Percentiles rank a stretch among this genome's conserved stretches.
phyloP scores from a whole-genome alignment of 2,888 invertebrate species.

The Leucophenga montana region DNA sequence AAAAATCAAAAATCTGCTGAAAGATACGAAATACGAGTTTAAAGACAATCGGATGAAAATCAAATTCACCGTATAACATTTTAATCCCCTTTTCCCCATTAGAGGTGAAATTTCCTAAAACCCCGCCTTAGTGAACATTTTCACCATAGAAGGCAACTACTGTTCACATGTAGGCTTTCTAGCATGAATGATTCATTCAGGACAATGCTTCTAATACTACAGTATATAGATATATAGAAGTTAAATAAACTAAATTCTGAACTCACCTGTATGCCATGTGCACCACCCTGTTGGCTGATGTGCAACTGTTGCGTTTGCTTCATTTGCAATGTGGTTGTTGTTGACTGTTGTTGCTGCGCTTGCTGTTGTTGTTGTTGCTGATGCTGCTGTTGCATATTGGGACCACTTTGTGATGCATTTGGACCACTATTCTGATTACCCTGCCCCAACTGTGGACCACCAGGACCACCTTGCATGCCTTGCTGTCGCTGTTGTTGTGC shows the following conservation, averaged over 20 bases:
- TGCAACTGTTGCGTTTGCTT: constrained; percentile 92
- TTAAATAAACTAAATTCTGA: too few species aligned
- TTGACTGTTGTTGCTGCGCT: constrained; percentile 65
- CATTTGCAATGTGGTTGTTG: constrained; percentile 82
- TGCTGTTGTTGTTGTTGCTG: constrained; percentile 73
- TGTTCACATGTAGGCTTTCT: too few species aligned
- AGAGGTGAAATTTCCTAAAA: too few species aligned
- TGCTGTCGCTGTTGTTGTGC: constrained; percentile 49
- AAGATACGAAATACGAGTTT: background rate
- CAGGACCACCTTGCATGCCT: constrained; percentile 47
- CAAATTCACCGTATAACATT: too few species aligned
- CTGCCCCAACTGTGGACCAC: constrained; percentile 52
- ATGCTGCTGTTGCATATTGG: constrained; percentile 54
- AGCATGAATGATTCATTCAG: too few species aligned
- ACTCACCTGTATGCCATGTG: constrained; percentile 86
- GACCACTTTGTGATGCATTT: constrained; percentile 53
- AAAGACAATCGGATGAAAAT: too few species aligned
- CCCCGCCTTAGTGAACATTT: too few species aligned
- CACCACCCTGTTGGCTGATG: constrained; percentile 85
- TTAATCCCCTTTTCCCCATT: too few species aligned
- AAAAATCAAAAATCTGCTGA: background rate
- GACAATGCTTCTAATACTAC: too few species aligned
- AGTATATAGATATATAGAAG: too few species aligned
- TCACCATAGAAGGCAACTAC: too few species aligned
- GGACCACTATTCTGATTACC: constrained; percentile 58